Evolutionary conservation across 1,140 invertebrate species (phyloP).

Genomic region (Kradibia gibbosae): DNA sequence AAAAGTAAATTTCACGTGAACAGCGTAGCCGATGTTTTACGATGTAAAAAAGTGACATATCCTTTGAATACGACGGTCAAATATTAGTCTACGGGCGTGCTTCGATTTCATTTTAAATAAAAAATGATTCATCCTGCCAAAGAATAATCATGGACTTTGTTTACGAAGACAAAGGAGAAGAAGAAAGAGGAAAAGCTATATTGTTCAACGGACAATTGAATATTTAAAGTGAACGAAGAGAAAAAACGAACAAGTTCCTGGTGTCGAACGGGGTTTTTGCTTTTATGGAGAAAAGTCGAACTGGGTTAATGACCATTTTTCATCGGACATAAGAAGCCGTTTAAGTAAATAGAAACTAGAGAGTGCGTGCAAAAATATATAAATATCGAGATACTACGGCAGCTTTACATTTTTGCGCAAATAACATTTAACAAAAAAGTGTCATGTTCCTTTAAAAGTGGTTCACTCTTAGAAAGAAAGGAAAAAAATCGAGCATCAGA

Average conservation of each 20-base stretch:
- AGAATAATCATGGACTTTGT: background rate
- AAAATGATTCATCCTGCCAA: background rate
- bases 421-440: background rate
- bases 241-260: slow-evolving; percentile 25
- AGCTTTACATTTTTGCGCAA: slow-evolving; percentile 29
- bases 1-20: background rate
- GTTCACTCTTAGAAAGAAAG: background rate
- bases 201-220: background rate
- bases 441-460: background rate
- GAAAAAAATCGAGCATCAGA: background rate
- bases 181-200: background rate
- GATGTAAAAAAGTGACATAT: background rate
- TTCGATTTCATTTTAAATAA: background rate
- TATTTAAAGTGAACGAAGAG: background rate
- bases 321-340: slow-evolving; percentile 38
- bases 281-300: slow-evolving; percentile 46
- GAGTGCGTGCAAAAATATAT: slow-evolving; percentile 24
- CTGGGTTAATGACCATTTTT: slow-evolving; percentile 50
- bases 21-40: background rate
- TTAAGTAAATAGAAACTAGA: slow-evolving; percentile 48
- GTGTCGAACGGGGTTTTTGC: slow-evolving; percentile 14
- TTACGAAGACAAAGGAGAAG: too few species aligned
- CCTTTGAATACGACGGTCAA: background rate
- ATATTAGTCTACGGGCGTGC: background rate
- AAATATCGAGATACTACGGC: slow-evolving; percentile 7